These are phyloP conservation scores for Lacerta agilis DNA, from an alignment of 2,797 vertebrate species.

Conservation along the genomic window DNA sequence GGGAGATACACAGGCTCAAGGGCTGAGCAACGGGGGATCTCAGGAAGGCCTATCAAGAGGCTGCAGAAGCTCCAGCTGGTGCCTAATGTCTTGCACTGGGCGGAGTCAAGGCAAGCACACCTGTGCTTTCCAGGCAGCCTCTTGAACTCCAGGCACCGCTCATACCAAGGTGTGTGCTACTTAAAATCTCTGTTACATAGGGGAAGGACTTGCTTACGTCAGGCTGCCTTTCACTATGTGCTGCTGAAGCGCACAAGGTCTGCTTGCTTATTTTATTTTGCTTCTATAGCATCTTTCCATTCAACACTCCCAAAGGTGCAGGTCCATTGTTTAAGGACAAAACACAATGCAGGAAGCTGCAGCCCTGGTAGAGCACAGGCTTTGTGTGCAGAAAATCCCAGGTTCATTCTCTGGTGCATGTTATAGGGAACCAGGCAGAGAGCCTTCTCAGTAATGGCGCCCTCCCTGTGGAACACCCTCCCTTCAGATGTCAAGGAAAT, in stretches of 20 bases:
- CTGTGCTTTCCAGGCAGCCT: slow-evolving; percentile 33
- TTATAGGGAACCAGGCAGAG: too few species aligned
- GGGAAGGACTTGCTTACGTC: slow-evolving; percentile 49
- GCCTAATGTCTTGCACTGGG: slow-evolving; percentile 45
- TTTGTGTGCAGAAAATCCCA: not conserved
- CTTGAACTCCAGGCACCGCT: slow-evolving; percentile 37
- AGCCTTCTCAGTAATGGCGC: too few species aligned
- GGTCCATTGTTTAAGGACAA: not conserved
- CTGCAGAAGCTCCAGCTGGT: slow-evolving; percentile 35
- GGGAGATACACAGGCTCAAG: slow-evolving; percentile 64
- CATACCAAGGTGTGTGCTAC: not conserved
- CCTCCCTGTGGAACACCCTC: too few species aligned
- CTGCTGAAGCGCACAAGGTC: slow-evolving; percentile 2
- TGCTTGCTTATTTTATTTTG: not conserved
- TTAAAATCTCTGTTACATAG: not conserved
- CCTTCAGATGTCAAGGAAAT: too few species aligned
- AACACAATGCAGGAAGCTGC: not conserved
- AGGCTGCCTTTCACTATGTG: not conserved
- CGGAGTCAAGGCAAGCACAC: slow-evolving; percentile 51
- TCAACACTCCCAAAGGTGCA: not conserved
- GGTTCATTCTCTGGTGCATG: not conserved
- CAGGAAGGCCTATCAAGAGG: slow-evolving; percentile 46
- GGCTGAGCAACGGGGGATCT: slow-evolving; percentile 55
- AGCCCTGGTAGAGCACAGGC: not conserved
- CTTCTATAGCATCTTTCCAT: not conserved